These are phyloP conservation scores for Euplexia lucipara DNA, from an alignment of 2,888 invertebrate genomes.

Conservation along the genomic window DNA sequence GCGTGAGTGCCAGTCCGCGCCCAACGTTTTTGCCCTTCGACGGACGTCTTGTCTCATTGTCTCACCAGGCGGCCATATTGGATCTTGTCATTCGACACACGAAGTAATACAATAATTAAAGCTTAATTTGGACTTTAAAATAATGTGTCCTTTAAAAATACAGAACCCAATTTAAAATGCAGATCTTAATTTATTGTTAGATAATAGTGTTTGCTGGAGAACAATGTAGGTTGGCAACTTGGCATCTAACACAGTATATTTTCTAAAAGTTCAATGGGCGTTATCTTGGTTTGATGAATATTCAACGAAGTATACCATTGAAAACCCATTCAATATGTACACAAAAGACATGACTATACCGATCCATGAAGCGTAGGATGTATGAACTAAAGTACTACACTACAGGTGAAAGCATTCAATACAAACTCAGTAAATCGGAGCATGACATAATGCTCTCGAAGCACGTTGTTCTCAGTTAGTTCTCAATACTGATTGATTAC, in stretches of 20 bases:
- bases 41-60: slow-evolving; percentile 71
- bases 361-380: not conserved
- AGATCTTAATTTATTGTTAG: not conserved
- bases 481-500: slow-evolving; percentile 75
- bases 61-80: slow-evolving; percentile 69
- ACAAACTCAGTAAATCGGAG: slow-evolving; percentile 34
- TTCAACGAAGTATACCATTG: slow-evolving; percentile 17
- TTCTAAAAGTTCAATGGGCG: not conserved
- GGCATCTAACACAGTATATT: not conserved
- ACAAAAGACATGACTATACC: slow-evolving; percentile 19
- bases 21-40: slow-evolving; percentile 68
- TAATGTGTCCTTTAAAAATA: slow-evolving; percentile 39
- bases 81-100: slow-evolving; percentile 68
- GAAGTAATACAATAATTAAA: slow-evolving; percentile 73
- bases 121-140: slow-evolving; percentile 68
- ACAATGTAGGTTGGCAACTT: not conserved
- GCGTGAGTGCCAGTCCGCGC: slow-evolving; percentile 63
- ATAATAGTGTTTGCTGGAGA: not conserved
- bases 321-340: slow-evolving; percentile 28
- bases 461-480: slow-evolving; percentile 59
- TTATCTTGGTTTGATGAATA: slow-evolving; percentile 24
- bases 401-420: slow-evolving; percentile 37
- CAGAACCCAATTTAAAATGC: slow-evolving; percentile 12
- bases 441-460: slow-evolving; percentile 64
- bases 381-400: not conserved